Evolutionary conservation across 2,888 invertebrate genomes (phyloP).

Genomic region (Iphiclides podalirius): DNA sequence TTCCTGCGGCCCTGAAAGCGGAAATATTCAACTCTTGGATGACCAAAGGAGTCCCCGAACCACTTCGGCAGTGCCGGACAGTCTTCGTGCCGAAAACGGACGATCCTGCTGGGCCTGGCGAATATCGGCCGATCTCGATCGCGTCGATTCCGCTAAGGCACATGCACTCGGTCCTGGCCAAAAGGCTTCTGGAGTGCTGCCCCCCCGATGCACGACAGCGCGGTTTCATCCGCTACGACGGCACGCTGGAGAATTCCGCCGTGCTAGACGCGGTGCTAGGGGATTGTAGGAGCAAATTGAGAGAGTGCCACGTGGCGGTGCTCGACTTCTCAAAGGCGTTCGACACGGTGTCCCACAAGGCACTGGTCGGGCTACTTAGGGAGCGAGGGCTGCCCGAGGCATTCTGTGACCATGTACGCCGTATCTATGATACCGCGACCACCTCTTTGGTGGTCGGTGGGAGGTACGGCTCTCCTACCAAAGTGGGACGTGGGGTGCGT

Average conservation of each 20-base stretch:
- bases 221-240: constrained; percentile 41
- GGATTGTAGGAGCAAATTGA: constrained; percentile 29
- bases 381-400: constrained; percentile 39
- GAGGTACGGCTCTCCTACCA: constrained; percentile 30
- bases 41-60: constrained; percentile 24
- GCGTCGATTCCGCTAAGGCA: constrained; percentile 36
- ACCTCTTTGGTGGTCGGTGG: constrained; percentile 34
- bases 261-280: constrained; percentile 37
- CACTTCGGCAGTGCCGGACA: constrained; percentile 28
- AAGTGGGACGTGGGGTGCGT: constrained; percentile 45
- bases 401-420: constrained; percentile 40
- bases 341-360: constrained; percentile 41
- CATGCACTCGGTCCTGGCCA: constrained; percentile 35
- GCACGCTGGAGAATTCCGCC: constrained; percentile 45
- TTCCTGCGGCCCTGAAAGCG: constrained; percentile 22
- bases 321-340: constrained; percentile 62
- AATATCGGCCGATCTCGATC: constrained; percentile 36
- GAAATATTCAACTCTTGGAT: constrained; percentile 27
- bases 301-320: constrained; percentile 46
- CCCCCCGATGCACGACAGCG: constrained; percentile 34
- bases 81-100: constrained; percentile 32
- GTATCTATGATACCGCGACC: constrained; percentile 41
- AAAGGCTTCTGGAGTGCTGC: constrained; percentile 23
- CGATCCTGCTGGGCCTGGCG: constrained; percentile 30
- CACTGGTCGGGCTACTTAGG: constrained; percentile 39